Evolutionary conservation across 2,113 vertebrate species (phyloP).

Genomic region (Hippolais icterina): DNA sequence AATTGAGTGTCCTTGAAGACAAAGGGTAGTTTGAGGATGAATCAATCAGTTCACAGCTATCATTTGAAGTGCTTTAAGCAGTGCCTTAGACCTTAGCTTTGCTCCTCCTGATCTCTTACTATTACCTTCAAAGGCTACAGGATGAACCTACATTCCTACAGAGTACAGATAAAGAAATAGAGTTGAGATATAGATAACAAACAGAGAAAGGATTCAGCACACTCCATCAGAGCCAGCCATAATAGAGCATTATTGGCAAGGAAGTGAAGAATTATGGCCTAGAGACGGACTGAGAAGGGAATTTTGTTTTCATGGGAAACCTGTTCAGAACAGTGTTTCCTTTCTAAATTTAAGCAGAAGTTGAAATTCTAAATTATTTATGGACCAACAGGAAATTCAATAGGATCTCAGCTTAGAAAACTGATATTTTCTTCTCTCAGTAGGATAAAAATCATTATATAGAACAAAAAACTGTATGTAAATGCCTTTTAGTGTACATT

Average conservation of each 20-base stretch:
- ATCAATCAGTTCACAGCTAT: not conserved
- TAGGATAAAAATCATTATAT: not conserved
- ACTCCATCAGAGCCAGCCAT: not conserved
- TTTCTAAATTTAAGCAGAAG: not conserved
- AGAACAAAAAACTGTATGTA: not conserved
- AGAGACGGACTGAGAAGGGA: not conserved
- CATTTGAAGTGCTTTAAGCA: not conserved
- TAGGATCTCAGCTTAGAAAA: not conserved
- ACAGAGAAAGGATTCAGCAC: not conserved
- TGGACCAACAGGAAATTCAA: not conserved
- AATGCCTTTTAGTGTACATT: not conserved
- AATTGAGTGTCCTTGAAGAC: slow-evolving; percentile 37
- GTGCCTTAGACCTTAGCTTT: not conserved
- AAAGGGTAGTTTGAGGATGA: not conserved
- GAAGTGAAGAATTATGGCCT: not conserved
- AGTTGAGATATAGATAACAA: not conserved
- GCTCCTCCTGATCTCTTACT: not conserved
- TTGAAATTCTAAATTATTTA: not conserved
- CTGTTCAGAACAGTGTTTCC: fast-evolving
- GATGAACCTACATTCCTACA: not conserved
- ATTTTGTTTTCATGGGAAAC: not conserved
- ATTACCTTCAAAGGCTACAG: not conserved
- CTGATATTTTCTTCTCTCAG: not conserved
- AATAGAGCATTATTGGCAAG: not conserved
- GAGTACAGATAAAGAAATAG: not conserved